A percentile compares a stretch with the other conserved stretches of the same genome.
phyloP scores from a whole-genome alignment of 2,888 invertebrate genomes.

The Galerucella calmariensis region DNA sequence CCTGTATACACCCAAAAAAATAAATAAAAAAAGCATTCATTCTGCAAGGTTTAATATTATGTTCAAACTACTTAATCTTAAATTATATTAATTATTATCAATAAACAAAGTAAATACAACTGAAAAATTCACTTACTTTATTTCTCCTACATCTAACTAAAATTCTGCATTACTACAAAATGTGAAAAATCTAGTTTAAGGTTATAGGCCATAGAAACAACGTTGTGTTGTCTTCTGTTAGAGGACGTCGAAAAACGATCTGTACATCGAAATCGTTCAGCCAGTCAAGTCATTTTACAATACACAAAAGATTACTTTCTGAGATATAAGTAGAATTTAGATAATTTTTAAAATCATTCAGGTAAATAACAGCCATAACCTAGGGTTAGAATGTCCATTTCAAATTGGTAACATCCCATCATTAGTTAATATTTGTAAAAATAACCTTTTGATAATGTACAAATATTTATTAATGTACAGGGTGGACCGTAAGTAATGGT shows the following conservation, averaged over 20 bases:
- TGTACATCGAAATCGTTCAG: slow-evolving; percentile 4
- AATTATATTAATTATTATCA: neutral
- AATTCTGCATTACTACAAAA: neutral
- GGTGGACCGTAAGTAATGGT: too few species aligned
- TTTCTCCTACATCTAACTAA: neutral
- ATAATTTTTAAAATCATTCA: neutral
- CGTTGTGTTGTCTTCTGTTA: neutral
- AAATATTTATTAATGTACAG: too few species aligned
- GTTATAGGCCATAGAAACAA: slow-evolving; percentile 1
- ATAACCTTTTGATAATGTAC: too few species aligned
- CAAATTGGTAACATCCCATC: too few species aligned
- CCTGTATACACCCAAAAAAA: neutral
- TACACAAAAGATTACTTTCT: neutral
- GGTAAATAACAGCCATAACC: too few species aligned
- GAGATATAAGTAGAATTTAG: neutral
- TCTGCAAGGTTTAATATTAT: neutral
- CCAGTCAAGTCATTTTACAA: neutral
- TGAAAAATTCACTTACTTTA: neutral
- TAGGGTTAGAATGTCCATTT: too few species aligned
- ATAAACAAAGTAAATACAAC: too few species aligned
- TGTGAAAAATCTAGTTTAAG: neutral
- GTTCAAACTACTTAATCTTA: neutral
- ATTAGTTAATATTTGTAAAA: too few species aligned
- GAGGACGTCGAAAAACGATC: slow-evolving; percentile 1
- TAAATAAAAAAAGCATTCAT: neutral